phyloP scores from a whole-genome alignment of 2,113 vertebrate species.

The Syrmaticus mikado region DNA sequence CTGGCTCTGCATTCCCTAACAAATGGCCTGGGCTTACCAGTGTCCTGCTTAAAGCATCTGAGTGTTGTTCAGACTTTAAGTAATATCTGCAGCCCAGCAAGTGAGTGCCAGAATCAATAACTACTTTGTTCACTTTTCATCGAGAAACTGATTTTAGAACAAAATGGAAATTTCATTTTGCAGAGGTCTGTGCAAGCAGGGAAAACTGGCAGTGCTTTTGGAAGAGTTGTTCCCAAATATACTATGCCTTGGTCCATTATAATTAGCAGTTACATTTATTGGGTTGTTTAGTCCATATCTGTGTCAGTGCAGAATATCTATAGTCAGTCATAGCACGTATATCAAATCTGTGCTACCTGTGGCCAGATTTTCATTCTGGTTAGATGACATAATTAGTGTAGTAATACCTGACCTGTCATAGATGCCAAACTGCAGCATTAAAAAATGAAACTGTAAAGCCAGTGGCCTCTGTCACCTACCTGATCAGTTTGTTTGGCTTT shows the following conservation, averaged over 20 bases:
- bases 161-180: background rate
- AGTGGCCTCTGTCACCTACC: background rate
- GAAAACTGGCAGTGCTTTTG: background rate
- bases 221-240: background rate
- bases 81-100: background rate
- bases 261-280: background rate
- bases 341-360: background rate
- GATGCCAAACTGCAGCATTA: background rate
- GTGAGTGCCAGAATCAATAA: background rate
- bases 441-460: background rate
- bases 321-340: background rate
- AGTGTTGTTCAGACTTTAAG: background rate
- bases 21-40: background rate
- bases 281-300: background rate
- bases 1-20: background rate
- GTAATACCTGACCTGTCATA: background rate
- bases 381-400: background rate
- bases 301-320: background rate
- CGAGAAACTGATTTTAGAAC: background rate
- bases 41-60: background rate
- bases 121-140: background rate
- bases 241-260: background rate
- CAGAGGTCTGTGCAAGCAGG: background rate
- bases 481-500: background rate
- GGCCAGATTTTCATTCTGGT: background rate